A percentile compares a stretch with the other conserved stretches of the same genome.
phyloP scores from a whole-genome alignment of 2,113 vertebrate genomes.

The Lophochroa leadbeateri region DNA sequence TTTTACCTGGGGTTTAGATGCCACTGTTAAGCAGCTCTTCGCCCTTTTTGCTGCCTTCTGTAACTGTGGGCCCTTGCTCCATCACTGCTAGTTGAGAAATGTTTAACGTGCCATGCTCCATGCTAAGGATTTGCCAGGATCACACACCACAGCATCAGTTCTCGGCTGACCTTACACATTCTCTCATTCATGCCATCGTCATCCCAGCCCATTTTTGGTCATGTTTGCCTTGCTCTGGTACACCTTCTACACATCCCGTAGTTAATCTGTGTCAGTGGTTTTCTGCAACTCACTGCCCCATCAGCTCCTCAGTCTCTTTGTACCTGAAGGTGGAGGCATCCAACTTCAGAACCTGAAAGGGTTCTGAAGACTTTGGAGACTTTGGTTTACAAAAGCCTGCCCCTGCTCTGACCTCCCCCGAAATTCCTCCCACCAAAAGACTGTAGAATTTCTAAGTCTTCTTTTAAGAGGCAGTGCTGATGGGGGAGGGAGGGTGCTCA shows the following conservation, averaged over 20 bases:
- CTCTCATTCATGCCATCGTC: neutral
- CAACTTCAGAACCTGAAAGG: neutral
- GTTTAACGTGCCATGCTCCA: neutral
- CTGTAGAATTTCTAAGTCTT: constrained; percentile 4
- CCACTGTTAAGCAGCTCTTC: neutral
- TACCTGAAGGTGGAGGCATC: neutral
- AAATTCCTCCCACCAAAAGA: constrained; percentile 4
- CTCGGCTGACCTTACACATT: neutral
- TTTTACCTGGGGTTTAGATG: neutral
- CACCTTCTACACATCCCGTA: neutral
- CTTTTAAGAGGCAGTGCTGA: constrained; percentile 31
- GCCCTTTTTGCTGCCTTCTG: neutral
- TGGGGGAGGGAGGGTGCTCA: constrained; percentile 26
- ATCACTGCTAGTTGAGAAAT: neutral
- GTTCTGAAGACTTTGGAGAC: neutral
- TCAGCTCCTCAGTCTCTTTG: neutral
- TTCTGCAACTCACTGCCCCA: neutral
- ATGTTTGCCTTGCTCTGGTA: neutral
- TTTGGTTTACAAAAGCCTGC: constrained; percentile 17
- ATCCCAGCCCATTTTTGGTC: neutral
- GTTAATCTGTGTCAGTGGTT: neutral
- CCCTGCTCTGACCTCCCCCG: constrained; percentile 20
- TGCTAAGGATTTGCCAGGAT: neutral
- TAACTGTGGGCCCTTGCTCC: neutral
- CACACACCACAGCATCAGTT: neutral